Conservation (phyloP, 1,140 invertebrate genomes). For the Drosophila tristis region DNA sequence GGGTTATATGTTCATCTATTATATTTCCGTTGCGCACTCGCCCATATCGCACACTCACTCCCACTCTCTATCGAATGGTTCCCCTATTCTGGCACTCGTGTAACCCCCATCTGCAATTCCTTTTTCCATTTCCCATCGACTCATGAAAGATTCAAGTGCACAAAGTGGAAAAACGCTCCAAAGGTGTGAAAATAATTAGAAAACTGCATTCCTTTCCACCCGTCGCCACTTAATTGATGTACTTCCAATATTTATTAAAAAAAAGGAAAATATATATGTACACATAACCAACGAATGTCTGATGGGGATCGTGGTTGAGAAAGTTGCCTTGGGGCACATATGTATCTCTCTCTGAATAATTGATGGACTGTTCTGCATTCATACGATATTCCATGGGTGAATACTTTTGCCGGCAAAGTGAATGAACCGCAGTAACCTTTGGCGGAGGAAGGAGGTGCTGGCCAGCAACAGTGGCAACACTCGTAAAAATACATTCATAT, state of each 20-base stretch:
- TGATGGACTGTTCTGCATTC: slow-evolving; percentile 36
- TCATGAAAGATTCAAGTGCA: slow-evolving; percentile 54
- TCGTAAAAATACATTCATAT: no score
- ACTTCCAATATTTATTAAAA: slow-evolving; percentile 59
- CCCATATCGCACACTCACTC: no score
- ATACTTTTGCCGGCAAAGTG: slow-evolving; percentile 32
- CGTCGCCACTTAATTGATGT: slow-evolving; percentile 40
- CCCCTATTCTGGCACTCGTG: not conserved
- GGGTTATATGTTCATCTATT: no score
- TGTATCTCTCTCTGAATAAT: slow-evolving; percentile 41
- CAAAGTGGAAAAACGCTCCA: slow-evolving; percentile 23
- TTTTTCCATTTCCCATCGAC: not conserved
- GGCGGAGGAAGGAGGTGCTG: not conserved
- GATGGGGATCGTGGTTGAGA: not conserved
- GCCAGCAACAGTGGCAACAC: slow-evolving; percentile 6
- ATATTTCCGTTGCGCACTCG: no score
- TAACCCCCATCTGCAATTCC: slow-evolving; percentile 5
- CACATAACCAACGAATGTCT: not conserved
- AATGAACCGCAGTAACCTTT: slow-evolving; percentile 72
- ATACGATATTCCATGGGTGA: slow-evolving; percentile 10
- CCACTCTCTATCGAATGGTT: not conserved
- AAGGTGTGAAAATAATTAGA: slow-evolving; percentile 47
- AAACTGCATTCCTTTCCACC: slow-evolving; percentile 34
- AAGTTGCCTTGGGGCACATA: slow-evolving; percentile 9
- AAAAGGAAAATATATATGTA: not conserved